Evolutionary conservation across 2,113 vertebrate genomes (phyloP).

Genomic region (Myxocyprinus asiaticus): DNA sequence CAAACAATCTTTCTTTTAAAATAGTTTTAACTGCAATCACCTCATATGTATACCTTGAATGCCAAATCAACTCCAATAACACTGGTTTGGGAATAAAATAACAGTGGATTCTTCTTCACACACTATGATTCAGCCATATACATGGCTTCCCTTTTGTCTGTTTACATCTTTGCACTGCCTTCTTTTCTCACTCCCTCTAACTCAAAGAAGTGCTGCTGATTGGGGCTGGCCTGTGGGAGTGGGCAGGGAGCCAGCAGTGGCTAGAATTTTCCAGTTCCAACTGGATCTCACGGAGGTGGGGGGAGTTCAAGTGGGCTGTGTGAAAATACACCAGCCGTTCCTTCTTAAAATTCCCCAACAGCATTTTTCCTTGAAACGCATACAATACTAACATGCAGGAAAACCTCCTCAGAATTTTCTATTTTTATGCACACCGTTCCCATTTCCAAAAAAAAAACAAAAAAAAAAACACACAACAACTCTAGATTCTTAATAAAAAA

Average conservation of each 20-base stretch:
- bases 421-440: too few species aligned
- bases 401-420: background rate
- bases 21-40: too few species aligned
- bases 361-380: conserved; percentile 55
- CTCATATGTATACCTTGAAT: too few species aligned
- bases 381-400: background rate
- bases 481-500: too few species aligned
- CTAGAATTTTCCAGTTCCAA: conserved; percentile 91
- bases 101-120: conserved; percentile 29
- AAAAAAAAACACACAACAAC: too few species aligned
- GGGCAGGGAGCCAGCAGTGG: conserved; percentile 83
- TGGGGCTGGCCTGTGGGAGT: conserved; percentile 78
- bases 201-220: conserved; percentile 70
- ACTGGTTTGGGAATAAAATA: background rate
- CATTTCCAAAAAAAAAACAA: too few species aligned
- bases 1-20: too few species aligned
- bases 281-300: conserved; percentile 80
- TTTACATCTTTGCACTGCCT: conserved; percentile 53
- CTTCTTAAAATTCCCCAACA: conserved; percentile 65
- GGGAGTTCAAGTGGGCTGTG: conserved; percentile 71
- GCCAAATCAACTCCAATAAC: too few species aligned
- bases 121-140: conserved; percentile 27
- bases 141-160: conserved; percentile 52
- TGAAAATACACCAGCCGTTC: conserved; percentile 64
- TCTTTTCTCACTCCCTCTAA: conserved; percentile 63